These are phyloP conservation scores for Corbicula japonica DNA, from an alignment of 2,888 invertebrate genomes.

Conservation along the genomic window DNA sequence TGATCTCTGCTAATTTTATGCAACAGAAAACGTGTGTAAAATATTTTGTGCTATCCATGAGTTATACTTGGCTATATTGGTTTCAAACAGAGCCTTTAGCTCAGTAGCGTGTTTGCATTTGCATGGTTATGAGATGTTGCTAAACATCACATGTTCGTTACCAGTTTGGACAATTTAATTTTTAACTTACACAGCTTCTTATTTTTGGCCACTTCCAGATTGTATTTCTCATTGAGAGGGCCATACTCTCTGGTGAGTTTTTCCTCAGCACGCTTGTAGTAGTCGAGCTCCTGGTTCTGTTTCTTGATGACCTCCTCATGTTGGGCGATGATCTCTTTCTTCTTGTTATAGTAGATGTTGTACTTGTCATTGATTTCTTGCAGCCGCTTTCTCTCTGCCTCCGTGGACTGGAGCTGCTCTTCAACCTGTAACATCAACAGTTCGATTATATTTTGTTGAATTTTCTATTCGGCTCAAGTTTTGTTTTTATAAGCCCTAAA, in stretches of 20 bases:
- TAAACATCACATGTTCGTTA: background rate
- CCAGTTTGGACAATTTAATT: background rate
- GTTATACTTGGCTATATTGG: too few relatives aligned
- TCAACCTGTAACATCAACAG: conserved; percentile 48
- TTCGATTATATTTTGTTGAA: background rate
- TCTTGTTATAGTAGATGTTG: conserved; percentile 69
- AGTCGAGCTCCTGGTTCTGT: conserved; percentile 42
- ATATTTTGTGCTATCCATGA: too few relatives aligned
- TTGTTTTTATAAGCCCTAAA: conserved; percentile 4
- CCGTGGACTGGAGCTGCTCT: conserved; percentile 53
- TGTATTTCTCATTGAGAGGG: conserved; percentile 59
- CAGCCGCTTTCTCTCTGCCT: conserved; percentile 54
- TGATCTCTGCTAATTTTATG: too few relatives aligned
- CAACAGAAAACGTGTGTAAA: too few relatives aligned
- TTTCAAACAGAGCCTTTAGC: too few relatives aligned
- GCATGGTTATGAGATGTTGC: too few relatives aligned
- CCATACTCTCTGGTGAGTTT: conserved; percentile 53
- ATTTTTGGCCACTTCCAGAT: conserved; percentile 64
- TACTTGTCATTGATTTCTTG: conserved; percentile 64
- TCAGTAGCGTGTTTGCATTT: too few relatives aligned
- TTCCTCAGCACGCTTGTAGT: conserved; percentile 49
- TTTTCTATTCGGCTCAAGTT: background rate
- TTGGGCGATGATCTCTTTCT: conserved; percentile 69
- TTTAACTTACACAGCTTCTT: conserved; percentile 66
- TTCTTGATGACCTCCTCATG: conserved; percentile 54